A percentile compares a stretch with the other conserved stretches of the same genome.
These are phyloP conservation scores for Subanguina moxae DNA, from an alignment of 1,140 invertebrate species.

Conservation along the genomic window DNA sequence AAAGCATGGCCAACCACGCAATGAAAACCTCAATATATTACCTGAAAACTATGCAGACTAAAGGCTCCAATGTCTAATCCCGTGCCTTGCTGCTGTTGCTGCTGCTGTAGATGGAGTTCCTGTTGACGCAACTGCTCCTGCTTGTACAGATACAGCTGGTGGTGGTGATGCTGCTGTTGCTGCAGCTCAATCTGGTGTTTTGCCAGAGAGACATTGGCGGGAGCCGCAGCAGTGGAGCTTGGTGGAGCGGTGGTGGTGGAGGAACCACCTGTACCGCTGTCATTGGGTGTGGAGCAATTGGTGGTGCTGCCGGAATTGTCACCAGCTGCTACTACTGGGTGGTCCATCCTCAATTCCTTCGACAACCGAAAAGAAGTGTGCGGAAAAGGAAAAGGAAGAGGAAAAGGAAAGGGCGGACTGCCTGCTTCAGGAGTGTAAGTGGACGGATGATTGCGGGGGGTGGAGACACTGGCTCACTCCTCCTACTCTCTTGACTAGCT, in stretches of 20 bases:
- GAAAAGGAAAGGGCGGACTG: conserved; percentile 5
- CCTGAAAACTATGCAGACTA: background rate
- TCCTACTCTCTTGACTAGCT: background rate
- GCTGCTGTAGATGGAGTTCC: background rate
- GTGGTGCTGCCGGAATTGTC: background rate
- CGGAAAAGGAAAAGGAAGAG: conserved; percentile 4
- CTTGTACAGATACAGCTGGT: no score
- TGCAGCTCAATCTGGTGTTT: no score
- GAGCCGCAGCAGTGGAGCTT: no score
- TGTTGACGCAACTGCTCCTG: no score
- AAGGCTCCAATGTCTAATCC: conserved; percentile 4
- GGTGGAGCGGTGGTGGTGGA: background rate
- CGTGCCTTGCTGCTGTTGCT: background rate
- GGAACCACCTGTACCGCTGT: background rate
- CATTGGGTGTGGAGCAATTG: background rate
- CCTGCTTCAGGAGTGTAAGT: conserved; percentile 5
- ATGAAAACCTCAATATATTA: background rate
- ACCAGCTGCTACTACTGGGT: background rate
- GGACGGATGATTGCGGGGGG: no score
- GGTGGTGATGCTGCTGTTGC: no score
- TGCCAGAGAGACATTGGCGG: no score
- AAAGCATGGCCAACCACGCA: background rate
- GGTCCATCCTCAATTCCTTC: no score
- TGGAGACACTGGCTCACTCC: background rate
- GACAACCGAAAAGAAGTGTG: background rate